These are phyloP conservation scores for Himalopsyche anomala DNA, from an alignment of 2,888 invertebrate species.

Conservation along the genomic window DNA sequence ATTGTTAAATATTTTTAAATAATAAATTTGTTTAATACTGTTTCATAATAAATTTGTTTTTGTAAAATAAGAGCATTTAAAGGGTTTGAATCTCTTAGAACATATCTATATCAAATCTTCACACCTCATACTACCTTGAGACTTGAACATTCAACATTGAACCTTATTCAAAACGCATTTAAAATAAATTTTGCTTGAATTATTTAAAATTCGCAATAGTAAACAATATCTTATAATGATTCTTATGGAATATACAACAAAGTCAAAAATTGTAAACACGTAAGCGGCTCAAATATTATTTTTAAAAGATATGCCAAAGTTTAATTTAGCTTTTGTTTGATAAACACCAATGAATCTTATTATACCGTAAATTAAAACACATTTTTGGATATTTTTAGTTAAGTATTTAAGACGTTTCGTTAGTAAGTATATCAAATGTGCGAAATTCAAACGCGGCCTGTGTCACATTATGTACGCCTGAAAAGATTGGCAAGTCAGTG, in stretches of 20 bases:
- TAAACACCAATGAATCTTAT: not conserved
- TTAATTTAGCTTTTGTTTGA: not conserved
- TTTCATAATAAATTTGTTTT: no score
- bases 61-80: no score
- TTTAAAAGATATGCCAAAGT: not conserved
- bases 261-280: not conserved
- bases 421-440: constrained; percentile 44
- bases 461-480: constrained; percentile 64
- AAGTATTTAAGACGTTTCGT: constrained; percentile 11
- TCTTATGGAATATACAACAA: not conserved
- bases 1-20: no score
- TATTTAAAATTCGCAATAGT: not conserved
- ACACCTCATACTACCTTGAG: not conserved
- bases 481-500: constrained; percentile 64
- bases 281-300: not conserved
- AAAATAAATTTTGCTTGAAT: not conserved
- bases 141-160: not conserved
- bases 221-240: not conserved
- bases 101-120: not conserved
- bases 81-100: not conserved
- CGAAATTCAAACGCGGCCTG: constrained; percentile 64
- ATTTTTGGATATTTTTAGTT: not conserved
- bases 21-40: no score
- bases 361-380: not conserved
- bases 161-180: not conserved